Percentiles rank a stretch among this genome's conserved stretches.
Evolutionary conservation across 2,888 invertebrate genomes (phyloP).

Genomic region (Lissocephala sabroskyi): DNA sequence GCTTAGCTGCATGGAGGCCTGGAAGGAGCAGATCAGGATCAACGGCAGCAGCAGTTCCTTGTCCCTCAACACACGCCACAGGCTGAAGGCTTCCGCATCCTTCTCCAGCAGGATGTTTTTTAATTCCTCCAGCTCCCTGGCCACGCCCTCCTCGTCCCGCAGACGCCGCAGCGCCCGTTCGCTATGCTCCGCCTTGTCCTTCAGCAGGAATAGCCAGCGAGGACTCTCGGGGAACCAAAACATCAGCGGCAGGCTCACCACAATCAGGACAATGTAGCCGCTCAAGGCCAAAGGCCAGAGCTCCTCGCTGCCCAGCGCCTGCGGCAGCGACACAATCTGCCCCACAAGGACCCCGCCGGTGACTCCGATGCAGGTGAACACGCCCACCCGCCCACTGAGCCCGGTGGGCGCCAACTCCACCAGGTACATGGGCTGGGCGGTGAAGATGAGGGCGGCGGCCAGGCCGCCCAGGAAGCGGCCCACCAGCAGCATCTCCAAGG

Average conservation of each 20-base stretch:
- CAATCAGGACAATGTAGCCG: conserved; percentile 79
- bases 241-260: conserved; percentile 77
- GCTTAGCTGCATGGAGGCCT: conserved; percentile 87
- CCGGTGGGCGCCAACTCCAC: conserved; percentile 85
- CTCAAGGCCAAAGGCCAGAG: conserved; percentile 85
- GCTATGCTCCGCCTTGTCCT: conserved; percentile 77
- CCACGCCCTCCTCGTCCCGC: conserved; percentile 28
- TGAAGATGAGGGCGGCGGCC: conserved; percentile 84
- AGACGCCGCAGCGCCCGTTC: conserved; percentile 38
- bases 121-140: conserved; percentile 28
- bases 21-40: conserved; percentile 81
- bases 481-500: conserved; percentile 84
- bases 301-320: conserved; percentile 74
- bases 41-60: conserved; percentile 79
- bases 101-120: conserved; percentile 77
- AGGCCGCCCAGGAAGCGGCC: conserved; percentile 85
- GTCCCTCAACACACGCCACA: conserved; percentile 76
- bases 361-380: conserved; percentile 78
- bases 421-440: conserved; percentile 91
- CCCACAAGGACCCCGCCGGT: conserved; percentile 66
- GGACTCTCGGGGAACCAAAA: conserved; percentile 89
- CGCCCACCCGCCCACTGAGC: conserved; percentile 86
- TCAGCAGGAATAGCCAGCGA: conserved; percentile 83
- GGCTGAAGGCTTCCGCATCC: conserved; percentile 73
- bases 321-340: conserved; percentile 59